These are phyloP conservation scores for Coregonus clupeaformis DNA, from an alignment of 2,113 vertebrate genomes.

Conservation along the genomic window DNA sequence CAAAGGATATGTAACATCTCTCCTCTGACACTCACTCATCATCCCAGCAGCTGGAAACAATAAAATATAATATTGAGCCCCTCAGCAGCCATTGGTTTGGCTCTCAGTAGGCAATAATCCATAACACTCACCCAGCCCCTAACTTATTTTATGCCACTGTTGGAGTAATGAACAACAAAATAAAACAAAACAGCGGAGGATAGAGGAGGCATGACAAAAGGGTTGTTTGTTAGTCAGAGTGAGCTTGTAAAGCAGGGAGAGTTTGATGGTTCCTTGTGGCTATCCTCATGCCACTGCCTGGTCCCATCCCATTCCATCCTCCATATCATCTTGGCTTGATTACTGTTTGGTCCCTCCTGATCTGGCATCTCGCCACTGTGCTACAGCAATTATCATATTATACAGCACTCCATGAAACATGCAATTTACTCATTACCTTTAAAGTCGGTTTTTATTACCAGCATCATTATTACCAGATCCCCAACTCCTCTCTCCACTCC, in stretches of 20 bases:
- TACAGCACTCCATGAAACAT: constrained; percentile 13
- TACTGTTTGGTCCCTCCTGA: not conserved
- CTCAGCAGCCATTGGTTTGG: constrained; percentile 31
- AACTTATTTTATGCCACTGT: constrained; percentile 21
- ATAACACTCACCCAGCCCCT: constrained; percentile 15
- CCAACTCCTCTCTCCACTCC: not conserved
- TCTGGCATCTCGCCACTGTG: constrained; percentile 6
- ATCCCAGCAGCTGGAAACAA: constrained; percentile 50
- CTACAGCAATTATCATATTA: constrained; percentile 13
- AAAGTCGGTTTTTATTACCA: not conserved
- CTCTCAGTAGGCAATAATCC: constrained; percentile 33
- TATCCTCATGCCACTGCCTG: not conserved
- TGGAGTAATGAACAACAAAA: constrained; percentile 31
- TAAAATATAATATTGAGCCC: constrained; percentile 41
- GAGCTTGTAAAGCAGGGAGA: not conserved
- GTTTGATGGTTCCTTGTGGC: not conserved
- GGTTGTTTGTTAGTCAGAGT: not conserved
- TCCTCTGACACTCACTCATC: constrained; percentile 37
- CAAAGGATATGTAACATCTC: constrained; percentile 39
- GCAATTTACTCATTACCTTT: constrained; percentile 14
- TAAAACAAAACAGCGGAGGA: not conserved
- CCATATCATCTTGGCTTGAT: not conserved
- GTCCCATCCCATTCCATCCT: not conserved
- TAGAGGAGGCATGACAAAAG: constrained; percentile 2
- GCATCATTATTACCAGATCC: constrained; percentile 9